Evolutionary conservation across 2,888 invertebrate genomes (phyloP).

Genomic region (Drosophila antonietae): DNA sequence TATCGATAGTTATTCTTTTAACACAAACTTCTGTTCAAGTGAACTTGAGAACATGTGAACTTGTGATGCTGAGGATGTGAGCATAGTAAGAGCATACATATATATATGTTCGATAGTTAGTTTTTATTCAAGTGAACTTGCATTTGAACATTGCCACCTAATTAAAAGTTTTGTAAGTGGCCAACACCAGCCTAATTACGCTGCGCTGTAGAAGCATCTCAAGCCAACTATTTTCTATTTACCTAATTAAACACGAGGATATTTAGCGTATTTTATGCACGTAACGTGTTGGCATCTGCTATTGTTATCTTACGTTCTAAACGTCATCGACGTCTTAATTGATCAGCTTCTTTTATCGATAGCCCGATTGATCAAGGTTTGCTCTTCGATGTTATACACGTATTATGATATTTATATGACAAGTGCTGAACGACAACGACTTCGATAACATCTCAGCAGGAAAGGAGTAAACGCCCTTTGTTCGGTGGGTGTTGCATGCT

Average conservation of each 20-base stretch:
- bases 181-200: neutral
- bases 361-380: no score
- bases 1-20: neutral
- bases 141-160: neutral
- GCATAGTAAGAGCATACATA: neutral
- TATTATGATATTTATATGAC: neutral
- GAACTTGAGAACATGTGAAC: neutral
- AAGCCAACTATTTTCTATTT: neutral
- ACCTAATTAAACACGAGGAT: neutral
- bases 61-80: no score
- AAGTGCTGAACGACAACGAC: no score
- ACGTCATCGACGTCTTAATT: no score
- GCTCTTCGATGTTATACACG: neutral
- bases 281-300: neutral
- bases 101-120: no score
- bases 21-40: neutral
- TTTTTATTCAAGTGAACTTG: no score
- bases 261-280: neutral
- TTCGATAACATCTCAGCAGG: neutral
- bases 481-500: slow-evolving; percentile 20
- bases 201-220: neutral
- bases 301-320: no score
- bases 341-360: neutral
- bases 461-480: neutral
- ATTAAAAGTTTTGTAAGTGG: neutral